Percentiles rank a stretch among this genome's conserved stretches.
Evolutionary conservation across 2,888 invertebrate species (phyloP).

Genomic region (Cancer borealis): DNA sequence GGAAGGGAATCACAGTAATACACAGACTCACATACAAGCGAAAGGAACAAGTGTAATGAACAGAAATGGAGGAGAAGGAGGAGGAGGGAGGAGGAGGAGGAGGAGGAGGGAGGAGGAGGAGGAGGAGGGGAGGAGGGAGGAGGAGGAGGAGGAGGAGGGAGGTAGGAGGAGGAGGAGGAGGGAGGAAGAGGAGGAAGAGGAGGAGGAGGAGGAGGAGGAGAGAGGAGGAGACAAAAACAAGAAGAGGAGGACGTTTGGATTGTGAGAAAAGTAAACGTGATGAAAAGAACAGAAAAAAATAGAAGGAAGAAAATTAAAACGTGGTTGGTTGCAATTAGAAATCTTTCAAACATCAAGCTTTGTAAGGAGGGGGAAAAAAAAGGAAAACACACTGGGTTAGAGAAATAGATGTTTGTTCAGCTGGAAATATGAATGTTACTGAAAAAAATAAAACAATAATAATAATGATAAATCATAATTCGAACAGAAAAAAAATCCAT

Average conservation of each 20-base stretch:
- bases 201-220: too few relatives aligned
- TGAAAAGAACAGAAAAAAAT: not conserved
- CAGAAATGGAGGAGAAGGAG: not conserved
- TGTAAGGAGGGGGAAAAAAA: not conserved
- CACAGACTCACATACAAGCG: not conserved
- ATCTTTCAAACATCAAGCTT: too few relatives aligned
- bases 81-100: slow-evolving; percentile 16
- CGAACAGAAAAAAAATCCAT: too few relatives aligned
- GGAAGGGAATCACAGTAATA: not conserved
- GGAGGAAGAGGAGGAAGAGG: too few relatives aligned
- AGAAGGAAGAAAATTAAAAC: not conserved
- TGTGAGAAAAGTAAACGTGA: not conserved
- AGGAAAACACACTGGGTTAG: not conserved
- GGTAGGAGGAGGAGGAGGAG: too few relatives aligned
- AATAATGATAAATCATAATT: not conserved
- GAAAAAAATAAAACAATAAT: not conserved
- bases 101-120: too few relatives aligned
- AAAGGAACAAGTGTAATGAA: slow-evolving; percentile 3
- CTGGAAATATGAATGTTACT: not conserved
- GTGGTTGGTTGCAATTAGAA: too few relatives aligned
- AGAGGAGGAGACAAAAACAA: too few relatives aligned
- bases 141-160: too few relatives aligned
- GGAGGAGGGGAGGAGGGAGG: too few relatives aligned
- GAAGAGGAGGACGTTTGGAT: not conserved
- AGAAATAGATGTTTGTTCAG: not conserved